phyloP scores from a whole-genome alignment of 2,888 invertebrate genomes.

The Polydrusus cervinus region DNA sequence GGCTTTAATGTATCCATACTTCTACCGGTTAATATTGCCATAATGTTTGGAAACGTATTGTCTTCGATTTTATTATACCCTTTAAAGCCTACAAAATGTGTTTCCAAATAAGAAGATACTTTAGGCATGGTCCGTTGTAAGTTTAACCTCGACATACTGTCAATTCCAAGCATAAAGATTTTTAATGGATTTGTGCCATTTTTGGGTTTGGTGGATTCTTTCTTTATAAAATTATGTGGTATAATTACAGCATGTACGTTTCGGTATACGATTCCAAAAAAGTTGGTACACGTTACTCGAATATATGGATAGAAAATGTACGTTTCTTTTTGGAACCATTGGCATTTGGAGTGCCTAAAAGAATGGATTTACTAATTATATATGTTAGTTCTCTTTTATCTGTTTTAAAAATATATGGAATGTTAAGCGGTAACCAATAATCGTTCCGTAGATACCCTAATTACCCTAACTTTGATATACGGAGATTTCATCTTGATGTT shows the following conservation, averaged over 20 bases:
- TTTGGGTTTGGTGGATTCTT: not conserved
- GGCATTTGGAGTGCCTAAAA: slow-evolving; percentile 42
- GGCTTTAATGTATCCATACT: slow-evolving; percentile 35
- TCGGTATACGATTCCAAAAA: slow-evolving; percentile 67
- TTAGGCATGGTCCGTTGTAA: slow-evolving; percentile 83
- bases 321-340: slow-evolving; percentile 31
- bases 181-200: slow-evolving; percentile 16
- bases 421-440: too few relatives aligned
- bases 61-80: slow-evolving; percentile 82
- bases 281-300: slow-evolving; percentile 71
- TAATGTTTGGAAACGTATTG: slow-evolving; percentile 92
- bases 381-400: too few relatives aligned
- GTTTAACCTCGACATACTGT: slow-evolving; percentile 87
- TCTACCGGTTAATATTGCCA: slow-evolving; percentile 80
- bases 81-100: slow-evolving; percentile 62
- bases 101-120: slow-evolving; percentile 78
- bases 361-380: too few relatives aligned
- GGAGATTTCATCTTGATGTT: too few relatives aligned
- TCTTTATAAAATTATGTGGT: slow-evolving; percentile 36
- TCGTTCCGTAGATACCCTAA: too few relatives aligned
- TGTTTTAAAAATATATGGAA: too few relatives aligned
- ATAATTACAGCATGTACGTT: slow-evolving; percentile 74
- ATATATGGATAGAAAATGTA: slow-evolving; percentile 27
- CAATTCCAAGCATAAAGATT: slow-evolving; percentile 83
- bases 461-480: too few relatives aligned